These are phyloP conservation scores for Micromys minutus DNA, from an alignment of 2,113 vertebrate genomes.

Conservation along the genomic window DNA sequence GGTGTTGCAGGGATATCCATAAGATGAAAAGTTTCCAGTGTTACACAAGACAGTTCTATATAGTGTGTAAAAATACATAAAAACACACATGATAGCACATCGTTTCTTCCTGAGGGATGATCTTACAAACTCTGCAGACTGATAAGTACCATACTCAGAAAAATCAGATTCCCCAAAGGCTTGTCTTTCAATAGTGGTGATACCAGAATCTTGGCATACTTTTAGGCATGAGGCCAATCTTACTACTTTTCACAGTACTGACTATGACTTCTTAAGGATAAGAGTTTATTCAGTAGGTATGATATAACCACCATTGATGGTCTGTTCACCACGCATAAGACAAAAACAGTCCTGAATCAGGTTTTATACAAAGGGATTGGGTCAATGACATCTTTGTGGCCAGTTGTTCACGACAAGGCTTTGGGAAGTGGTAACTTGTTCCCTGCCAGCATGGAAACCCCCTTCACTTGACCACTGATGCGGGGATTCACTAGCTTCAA, in stretches of 20 bases:
- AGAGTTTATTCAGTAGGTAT: neutral
- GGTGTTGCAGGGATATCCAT: fast-evolving
- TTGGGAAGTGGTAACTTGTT: neutral
- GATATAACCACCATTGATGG: neutral
- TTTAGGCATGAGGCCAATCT: neutral
- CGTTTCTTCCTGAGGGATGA: neutral
- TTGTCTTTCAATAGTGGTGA: neutral
- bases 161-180: neutral
- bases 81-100: too few species aligned
- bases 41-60: neutral
- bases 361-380: neutral
- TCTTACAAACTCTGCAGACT: neutral
- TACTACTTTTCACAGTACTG: neutral
- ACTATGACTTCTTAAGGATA: neutral
- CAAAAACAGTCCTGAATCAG: neutral
- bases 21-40: neutral
- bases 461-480: neutral
- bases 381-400: neutral
- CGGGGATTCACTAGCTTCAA: neutral
- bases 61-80: neutral
- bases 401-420: neutral
- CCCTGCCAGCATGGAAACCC: neutral
- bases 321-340: neutral
- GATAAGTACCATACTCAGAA: neutral
- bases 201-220: neutral